phyloP scores from a whole-genome alignment of 2,113 vertebrate genomes.

The Ictidomys tridecemlineatus region DNA sequence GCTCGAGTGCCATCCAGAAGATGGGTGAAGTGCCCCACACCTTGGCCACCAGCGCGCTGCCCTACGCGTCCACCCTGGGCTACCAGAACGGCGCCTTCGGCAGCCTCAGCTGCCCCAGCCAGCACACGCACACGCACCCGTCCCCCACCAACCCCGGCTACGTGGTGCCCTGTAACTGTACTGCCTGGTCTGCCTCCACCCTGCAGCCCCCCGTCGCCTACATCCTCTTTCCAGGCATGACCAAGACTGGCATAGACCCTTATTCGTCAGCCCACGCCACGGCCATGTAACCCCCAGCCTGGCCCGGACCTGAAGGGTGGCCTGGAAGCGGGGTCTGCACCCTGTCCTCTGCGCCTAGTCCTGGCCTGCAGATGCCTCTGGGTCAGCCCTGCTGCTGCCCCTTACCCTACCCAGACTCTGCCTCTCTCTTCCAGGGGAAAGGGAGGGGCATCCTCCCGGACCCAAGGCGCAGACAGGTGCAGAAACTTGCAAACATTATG shows the following conservation, averaged over 20 bases:
- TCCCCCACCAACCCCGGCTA: slow-evolving; percentile 99
- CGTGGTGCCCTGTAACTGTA: slow-evolving; percentile 99
- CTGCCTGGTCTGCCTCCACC: slow-evolving; percentile 98
- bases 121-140: slow-evolving; percentile 99
- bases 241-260: slow-evolving; percentile 99
- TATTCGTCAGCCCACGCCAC: slow-evolving; percentile 98
- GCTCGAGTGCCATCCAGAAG: slow-evolving; percentile 98
- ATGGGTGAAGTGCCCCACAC: slow-evolving; percentile 99
- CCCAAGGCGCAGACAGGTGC: slow-evolving; percentile 88
- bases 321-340: slow-evolving; percentile 69
- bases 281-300: slow-evolving; percentile 93
- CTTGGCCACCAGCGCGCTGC: slow-evolving; percentile 96
- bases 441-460: slow-evolving; percentile 76
- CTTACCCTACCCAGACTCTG: slow-evolving; percentile 69
- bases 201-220: slow-evolving; percentile 99
- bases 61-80: slow-evolving; percentile 98
- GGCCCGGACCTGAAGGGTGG: slow-evolving; percentile 71
- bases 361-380: slow-evolving; percentile 59
- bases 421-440: slow-evolving; percentile 64
- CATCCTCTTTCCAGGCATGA: slow-evolving; percentile 99
- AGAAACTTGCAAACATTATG: slow-evolving; percentile 92
- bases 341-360: slow-evolving; percentile 61
- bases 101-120: slow-evolving; percentile 96
- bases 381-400: slow-evolving; percentile 38
- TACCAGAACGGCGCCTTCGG: slow-evolving; percentile 99